phyloP scores from a whole-genome alignment of 2,888 invertebrate species.

The Calliphora vomitoria region DNA sequence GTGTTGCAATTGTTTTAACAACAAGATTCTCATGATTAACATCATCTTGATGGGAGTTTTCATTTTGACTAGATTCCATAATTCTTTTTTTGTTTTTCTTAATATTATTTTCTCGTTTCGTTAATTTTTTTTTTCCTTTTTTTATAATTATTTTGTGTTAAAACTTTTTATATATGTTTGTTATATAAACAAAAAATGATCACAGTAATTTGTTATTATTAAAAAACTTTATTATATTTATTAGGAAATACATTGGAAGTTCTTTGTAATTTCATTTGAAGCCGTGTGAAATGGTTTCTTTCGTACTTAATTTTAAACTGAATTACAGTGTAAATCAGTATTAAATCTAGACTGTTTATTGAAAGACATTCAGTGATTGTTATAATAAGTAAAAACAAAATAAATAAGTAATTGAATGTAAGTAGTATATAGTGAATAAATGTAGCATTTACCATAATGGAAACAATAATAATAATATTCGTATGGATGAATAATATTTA shows the following conservation, averaged over 20 bases:
- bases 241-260: slow-evolving; percentile 37
- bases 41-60: slow-evolving; percentile 62
- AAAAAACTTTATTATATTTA: slow-evolving; percentile 26
- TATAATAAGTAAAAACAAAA: not conserved
- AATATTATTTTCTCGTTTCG: slow-evolving; percentile 2
- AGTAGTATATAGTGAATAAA: slow-evolving; percentile 31
- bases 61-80: slow-evolving; percentile 68
- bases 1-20: slow-evolving; percentile 78
- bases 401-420: slow-evolving; percentile 14
- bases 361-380: slow-evolving; percentile 39
- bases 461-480: slow-evolving; percentile 9
- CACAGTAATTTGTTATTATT: slow-evolving; percentile 35
- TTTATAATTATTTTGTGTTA: slow-evolving; percentile 21
- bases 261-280: slow-evolving; percentile 48
- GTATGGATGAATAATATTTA: slow-evolving; percentile 11
- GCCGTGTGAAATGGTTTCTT: slow-evolving; percentile 54
- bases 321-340: slow-evolving; percentile 24
- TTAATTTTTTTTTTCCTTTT: not conserved
- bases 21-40: slow-evolving; percentile 67
- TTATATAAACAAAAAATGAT: slow-evolving; percentile 16
- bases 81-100: slow-evolving; percentile 13
- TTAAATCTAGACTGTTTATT: slow-evolving; percentile 41
- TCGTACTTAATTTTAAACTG: slow-evolving; percentile 58
- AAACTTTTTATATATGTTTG: slow-evolving; percentile 5
- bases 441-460: slow-evolving; percentile 5